phyloP scores from a whole-genome alignment of 2,113 vertebrate genomes.

The Leptobrachium ailaonicum region DNA sequence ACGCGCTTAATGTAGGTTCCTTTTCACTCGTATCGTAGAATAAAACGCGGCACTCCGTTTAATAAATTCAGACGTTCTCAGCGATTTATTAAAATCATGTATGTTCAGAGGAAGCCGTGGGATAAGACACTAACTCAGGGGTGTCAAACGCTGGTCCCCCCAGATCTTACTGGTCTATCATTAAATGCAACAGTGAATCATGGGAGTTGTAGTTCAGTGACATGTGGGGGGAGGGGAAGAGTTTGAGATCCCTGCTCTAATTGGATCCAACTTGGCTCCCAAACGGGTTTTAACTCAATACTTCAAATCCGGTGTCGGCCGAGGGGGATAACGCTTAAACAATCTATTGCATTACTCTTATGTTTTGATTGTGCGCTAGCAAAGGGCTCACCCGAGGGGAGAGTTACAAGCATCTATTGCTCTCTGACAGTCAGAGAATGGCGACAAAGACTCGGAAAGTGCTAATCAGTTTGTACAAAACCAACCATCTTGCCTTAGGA shows the following conservation, averaged over 20 bases:
- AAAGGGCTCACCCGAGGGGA: constrained; percentile 31
- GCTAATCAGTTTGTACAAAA: constrained; percentile 40
- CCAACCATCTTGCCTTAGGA: constrained; percentile 34
- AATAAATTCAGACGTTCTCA: too few relatives aligned
- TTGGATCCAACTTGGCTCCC: too few relatives aligned
- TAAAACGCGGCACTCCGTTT: too few relatives aligned
- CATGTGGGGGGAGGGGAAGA: too few relatives aligned
- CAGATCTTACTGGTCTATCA: not conserved
- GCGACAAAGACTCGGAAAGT: not conserved
- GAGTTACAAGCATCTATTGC: constrained; percentile 23
- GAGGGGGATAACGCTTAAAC: not conserved
- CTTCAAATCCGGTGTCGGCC: too few relatives aligned
- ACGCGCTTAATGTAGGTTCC: too few relatives aligned
- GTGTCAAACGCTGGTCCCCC: not conserved
- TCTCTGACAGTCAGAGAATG: constrained; percentile 14
- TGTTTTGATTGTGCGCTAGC: constrained; percentile 43
- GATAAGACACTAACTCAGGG: constrained; percentile 6
- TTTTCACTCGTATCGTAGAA: too few relatives aligned
- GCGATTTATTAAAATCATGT: too few relatives aligned
- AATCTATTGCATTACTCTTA: constrained; percentile 15
- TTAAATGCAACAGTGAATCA: too few relatives aligned
- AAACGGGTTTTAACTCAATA: too few relatives aligned
- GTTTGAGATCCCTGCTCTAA: too few relatives aligned
- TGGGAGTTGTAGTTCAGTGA: too few relatives aligned
- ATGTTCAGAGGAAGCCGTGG: constrained; percentile 5